Percentiles rank a stretch among this genome's conserved stretches.
phyloP scores from a whole-genome alignment of 2,797 vertebrate species.

The Falco cherrug region DNA sequence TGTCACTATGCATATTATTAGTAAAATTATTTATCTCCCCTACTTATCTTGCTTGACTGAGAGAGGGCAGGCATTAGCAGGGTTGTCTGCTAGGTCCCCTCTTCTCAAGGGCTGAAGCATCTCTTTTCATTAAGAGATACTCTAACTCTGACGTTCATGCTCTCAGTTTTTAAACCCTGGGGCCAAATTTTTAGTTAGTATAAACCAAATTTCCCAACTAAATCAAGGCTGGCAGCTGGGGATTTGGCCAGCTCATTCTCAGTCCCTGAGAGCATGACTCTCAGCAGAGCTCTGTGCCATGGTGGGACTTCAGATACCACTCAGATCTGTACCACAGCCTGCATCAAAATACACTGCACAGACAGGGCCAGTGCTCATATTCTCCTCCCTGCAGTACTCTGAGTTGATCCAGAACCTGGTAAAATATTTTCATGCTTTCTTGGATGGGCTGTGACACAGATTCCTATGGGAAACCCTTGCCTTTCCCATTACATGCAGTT shows the following conservation, averaged over 20 bases:
- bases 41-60: fast-evolving
- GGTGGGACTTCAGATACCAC: not conserved
- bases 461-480: not conserved
- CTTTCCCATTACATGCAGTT: not conserved
- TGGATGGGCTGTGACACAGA: not conserved
- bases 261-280: not conserved
- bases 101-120: not conserved
- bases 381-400: not conserved
- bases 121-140: not conserved
- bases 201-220: not conserved
- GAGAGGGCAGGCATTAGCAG: not conserved
- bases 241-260: not conserved
- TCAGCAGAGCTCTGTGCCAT: not conserved
- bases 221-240: not conserved
- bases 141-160: not conserved
- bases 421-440: not conserved
- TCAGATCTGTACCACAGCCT: not conserved
- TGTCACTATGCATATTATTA: not conserved
- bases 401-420: not conserved
- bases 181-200: not conserved
- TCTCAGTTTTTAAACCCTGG: not conserved
- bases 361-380: fast-evolving
- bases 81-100: not conserved
- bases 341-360: not conserved
- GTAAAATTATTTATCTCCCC: not conserved